These are phyloP conservation scores for Mantis religiosa DNA, from an alignment of 2,888 invertebrate species.

Conservation along the genomic window DNA sequence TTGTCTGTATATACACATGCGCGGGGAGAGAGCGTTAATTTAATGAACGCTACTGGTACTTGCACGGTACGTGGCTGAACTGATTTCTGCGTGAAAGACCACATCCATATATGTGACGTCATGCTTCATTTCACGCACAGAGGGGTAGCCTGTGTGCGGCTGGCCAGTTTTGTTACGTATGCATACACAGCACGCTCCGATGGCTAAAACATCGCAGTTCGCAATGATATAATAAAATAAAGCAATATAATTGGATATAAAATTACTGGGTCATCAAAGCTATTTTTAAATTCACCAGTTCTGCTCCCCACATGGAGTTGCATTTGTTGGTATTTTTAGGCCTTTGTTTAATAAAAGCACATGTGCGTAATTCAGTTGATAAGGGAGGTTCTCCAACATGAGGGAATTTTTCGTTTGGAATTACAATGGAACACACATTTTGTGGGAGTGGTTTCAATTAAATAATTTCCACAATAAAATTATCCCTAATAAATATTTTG, in stretches of 20 bases:
- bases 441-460: too few species aligned
- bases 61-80: neutral
- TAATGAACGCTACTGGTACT: neutral
- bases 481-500: too few species aligned
- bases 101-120: slow-evolving; percentile 8
- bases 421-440: too few species aligned
- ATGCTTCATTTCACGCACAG: neutral
- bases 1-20: neutral
- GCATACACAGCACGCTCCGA: neutral
- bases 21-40: neutral
- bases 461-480: too few species aligned
- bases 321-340: neutral
- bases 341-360: neutral
- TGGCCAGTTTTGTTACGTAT: neutral
- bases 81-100: slow-evolving; percentile 1
- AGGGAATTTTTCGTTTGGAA: too few species aligned
- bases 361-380: neutral
- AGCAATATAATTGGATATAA: neutral
- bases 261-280: neutral
- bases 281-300: neutral
- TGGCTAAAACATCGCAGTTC: neutral
- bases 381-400: too few species aligned
- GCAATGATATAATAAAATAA: neutral
- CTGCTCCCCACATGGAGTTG: neutral
- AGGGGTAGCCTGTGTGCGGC: neutral